Evolutionary conservation across 1,140 invertebrate genomes (phyloP), one percentile per base, ranked within the genome.

Genomic region (Dendroctonus valens): DNA sequence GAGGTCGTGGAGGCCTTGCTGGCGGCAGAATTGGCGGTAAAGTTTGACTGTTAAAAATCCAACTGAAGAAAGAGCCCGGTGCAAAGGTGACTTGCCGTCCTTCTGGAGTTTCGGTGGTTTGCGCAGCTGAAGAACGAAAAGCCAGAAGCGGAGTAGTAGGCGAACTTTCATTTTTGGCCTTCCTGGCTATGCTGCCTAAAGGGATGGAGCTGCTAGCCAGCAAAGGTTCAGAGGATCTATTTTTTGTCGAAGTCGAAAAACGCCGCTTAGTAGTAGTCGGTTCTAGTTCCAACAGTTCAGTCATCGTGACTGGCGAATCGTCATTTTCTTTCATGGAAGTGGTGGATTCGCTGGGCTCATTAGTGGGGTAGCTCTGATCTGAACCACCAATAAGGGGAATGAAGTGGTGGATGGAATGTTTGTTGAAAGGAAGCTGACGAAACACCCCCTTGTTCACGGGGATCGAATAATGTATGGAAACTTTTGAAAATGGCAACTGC

Each of bases 41-140:
- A 7, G 62, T 65, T 48, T 65, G 62, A 50, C 52, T 57, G 15
- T 41, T 38, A 37, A 65, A 65, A 4, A 65, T 15, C 53, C 52
- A 65, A 37, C 62, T 65, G 44, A 65, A 65, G 53, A 55, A 65
- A 6, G 62, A 65, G 15, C 57, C 54, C 50, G 62, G 62, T 6
- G 62, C 62, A 38, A 65, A 65, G 11, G 62, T 65, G 11, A 65
- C 6, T 41, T 65, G 62, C 38, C 11, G 55, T 50, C 7, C 3
- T 48, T 59, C 42, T 59, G 26, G 15, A 39, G 2, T 6, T 44
- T 12, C 6, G 14, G 44, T n/a, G 44, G 59, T 58, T 41, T 58
- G 42, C 8, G 2, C 8, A 38, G 41, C 5, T 62, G 15, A 51
- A 42, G 15, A 51, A 42, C 44, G 41, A n/a, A 41, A 41, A 11